Base-by-base conservation (phyloP, 2,888 invertebrate species). In the Drosophila aldrichi region DNA sequence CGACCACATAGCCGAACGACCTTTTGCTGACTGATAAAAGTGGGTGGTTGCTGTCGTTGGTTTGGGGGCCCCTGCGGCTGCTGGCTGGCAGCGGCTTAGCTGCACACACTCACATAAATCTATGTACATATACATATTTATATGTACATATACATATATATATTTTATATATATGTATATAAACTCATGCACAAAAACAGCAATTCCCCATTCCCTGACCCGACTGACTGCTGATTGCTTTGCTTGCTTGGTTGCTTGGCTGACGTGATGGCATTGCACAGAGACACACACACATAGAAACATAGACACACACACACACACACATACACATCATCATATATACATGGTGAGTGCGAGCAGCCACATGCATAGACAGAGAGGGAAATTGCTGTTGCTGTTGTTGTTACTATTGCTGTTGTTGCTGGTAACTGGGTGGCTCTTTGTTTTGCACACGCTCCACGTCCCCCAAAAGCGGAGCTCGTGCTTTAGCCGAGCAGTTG, bases 201-300 rank as follows among this genome's bases (percentile, higher is more conserved):
- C 76, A 73, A 81, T 78, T 81, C 64, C 82, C 81, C 82, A 74
- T 63, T 67, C 80, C 69, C 81, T 81, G 81, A 79, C 81, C 88
- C 81, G 64, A 79, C 77, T 84, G 88, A 89, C 88, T 85, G 85
- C 89, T 89, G 89, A 85, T 85, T 89, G 89, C 89, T 85, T 83
- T 82, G 89, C 89, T 81, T 77, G 81, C 79, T 82, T 75, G 67
- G 74, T 72, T 76, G 82, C 76, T 69, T 88, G 86, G 81, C 83
- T 82, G 82, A 82, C 86, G 88, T 89, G 88, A 82, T 82, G 85
- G 82, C 82, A 89, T 80, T 89, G 82, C 88, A 84, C 82, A 77
- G 52, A 73, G 58, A 69, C 69, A 73, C 63, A 71, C 63, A 71
- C 72, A 69, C 22, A 25, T 9, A 46, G 1, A 46, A 9, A 25